Evolutionary conservation across 2,113 vertebrate species (phyloP), one percentile per base, ranked within the genome.

Genomic region (Megaptera novaeangliae): DNA sequence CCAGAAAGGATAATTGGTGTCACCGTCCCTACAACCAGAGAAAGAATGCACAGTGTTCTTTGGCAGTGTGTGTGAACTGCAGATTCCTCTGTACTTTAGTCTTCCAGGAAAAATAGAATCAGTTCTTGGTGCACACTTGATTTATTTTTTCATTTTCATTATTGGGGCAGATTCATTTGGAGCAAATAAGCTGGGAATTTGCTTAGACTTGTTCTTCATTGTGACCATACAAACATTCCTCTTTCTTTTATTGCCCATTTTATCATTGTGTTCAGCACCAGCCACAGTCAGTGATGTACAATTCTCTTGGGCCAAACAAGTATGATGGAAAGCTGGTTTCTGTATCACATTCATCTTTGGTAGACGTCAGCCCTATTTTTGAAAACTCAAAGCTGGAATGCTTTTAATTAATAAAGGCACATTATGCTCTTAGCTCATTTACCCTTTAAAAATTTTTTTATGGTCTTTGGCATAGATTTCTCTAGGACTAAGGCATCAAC

Each of bases 401-500:
- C 25, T 91, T 97, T 96, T 75, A 96, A 95, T 93, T 93, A 93
- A 75, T 84, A 94, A 86, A 91, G 74, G 92, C 39, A 94, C 27
- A 29, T 95, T 97, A 41, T 68, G 8, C 34, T n/a, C 15, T 95
- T 93, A 72, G 27, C 72, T 97, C 71, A 63, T 72, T 94, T 91
- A 55, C 75, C 49, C 75, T 77, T 91, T 69, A 61, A 83, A 86
- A 80, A 12, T 25, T 31, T 34, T 46, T 63, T 83, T 91, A 69
- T 80, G 36, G 44, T 87, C 31, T 86, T 88, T 69, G 86, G 46
- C 46, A 75, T 57, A 83, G 82, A 96, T 84, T 68, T 96, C 75
- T 91, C 71, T 80, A 90, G 9, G 41, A 25, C 46, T 82, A n/a
- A 68, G 9, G 3, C 18, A 82, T 82, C 23, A 80, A 8, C 11